These are phyloP conservation scores for Thryonomys swinderianus DNA, from an alignment of 2,113 vertebrate species.

Conservation along the genomic window DNA sequence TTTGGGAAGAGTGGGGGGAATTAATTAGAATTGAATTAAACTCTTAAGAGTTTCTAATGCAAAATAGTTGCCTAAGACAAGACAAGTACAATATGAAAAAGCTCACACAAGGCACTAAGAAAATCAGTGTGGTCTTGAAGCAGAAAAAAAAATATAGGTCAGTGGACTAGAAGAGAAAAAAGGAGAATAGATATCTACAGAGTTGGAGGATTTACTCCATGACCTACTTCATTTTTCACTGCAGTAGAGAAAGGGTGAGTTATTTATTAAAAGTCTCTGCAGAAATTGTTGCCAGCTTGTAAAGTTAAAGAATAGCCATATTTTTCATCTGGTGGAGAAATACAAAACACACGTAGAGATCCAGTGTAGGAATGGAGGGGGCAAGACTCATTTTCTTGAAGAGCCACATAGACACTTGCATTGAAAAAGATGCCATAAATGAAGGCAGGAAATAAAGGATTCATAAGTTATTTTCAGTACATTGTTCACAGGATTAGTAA, in stretches of 20 bases:
- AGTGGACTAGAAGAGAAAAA: background rate
- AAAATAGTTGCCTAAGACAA: background rate
- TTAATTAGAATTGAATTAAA: slow-evolving; percentile 8
- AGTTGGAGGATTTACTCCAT: background rate
- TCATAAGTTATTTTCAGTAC: background rate
- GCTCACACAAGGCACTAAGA: background rate
- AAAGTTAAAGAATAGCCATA: background rate
- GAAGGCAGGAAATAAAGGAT: background rate
- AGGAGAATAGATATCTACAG: background rate
- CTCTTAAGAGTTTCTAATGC: background rate
- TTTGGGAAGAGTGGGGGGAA: background rate
- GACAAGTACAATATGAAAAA: background rate
- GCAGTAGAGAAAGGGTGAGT: background rate
- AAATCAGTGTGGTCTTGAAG: background rate
- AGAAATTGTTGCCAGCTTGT: background rate
- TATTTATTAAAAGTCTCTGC: background rate
- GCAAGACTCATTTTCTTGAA: background rate
- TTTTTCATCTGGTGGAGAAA: background rate
- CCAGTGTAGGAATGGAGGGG: background rate
- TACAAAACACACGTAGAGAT: background rate
- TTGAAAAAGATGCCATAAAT: background rate
- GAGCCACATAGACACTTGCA: background rate
- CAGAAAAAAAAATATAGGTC: background rate
- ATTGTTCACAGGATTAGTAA: background rate
- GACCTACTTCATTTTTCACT: background rate